Conservation (phyloP, 1,140 invertebrate genomes). For the Drosophila sp. region DNA sequence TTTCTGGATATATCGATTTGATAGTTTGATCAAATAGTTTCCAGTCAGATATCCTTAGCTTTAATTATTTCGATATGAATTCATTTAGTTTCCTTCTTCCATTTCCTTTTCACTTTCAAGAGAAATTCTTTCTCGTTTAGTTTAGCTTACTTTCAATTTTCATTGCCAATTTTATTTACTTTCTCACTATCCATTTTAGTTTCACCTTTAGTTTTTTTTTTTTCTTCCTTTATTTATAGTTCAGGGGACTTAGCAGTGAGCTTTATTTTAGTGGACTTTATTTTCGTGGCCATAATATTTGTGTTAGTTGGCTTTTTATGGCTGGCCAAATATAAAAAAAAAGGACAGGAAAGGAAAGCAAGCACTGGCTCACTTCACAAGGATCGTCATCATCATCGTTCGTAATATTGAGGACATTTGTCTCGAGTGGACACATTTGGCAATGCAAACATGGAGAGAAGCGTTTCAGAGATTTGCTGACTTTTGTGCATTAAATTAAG, state of each 20-base stretch:
- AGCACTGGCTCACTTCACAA: neutral
- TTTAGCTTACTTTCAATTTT: neutral
- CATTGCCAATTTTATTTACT: neutral
- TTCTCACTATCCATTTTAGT: neutral
- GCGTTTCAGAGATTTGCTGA: constrained; percentile 60
- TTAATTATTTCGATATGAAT: too few species aligned
- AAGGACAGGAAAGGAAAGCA: neutral
- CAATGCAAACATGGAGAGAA: constrained; percentile 67
- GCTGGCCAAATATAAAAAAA: constrained; percentile 22
- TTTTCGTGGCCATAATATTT: neutral
- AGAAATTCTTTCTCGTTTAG: neutral
- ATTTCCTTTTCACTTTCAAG: too few species aligned
- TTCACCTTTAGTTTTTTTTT: neutral
- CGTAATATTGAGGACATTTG: constrained; percentile 40
- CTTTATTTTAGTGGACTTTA: neutral
- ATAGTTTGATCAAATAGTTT: too few species aligned
- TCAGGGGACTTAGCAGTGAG: neutral
- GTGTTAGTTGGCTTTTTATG: constrained; percentile 1
- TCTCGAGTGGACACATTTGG: constrained; percentile 63
- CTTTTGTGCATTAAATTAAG: constrained; percentile 56
- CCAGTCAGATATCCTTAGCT: too few species aligned
- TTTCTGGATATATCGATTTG: too few species aligned
- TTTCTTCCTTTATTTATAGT: neutral
- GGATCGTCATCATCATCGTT: neutral
- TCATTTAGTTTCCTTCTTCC: too few species aligned